Conservation (phyloP, 2,113 vertebrate species). For the Promerops cafer region DNA sequence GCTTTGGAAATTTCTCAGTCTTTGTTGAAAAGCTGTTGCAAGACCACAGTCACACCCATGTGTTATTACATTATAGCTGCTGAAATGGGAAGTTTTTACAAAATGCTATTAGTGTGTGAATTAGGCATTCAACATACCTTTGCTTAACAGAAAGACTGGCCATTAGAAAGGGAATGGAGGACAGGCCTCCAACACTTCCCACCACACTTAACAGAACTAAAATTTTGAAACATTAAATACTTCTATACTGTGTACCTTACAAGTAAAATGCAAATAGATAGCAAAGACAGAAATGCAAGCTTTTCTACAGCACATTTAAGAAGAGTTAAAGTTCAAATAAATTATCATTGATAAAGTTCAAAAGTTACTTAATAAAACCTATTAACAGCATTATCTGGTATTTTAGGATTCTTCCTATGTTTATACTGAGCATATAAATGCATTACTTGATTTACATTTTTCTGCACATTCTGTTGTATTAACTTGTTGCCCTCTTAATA, state of each 20-base stretch:
- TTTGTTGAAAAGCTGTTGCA: neutral
- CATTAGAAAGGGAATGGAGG: neutral
- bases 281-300: neutral
- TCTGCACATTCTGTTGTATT: neutral
- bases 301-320: neutral
- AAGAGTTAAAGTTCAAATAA: neutral
- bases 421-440: neutral
- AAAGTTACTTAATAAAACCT: neutral
- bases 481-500: neutral
- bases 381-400: neutral
- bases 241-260: neutral
- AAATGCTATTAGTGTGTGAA: neutral
- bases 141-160: neutral
- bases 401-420: neutral
- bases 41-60: neutral
- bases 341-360: neutral
- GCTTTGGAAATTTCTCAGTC: neutral
- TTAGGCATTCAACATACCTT: neutral
- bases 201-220: neutral
- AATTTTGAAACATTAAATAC: neutral
- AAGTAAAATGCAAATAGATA: neutral
- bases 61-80: neutral
- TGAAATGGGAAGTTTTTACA: neutral
- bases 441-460: neutral
- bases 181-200: neutral